Evolutionary conservation across 64 coral and sea anemone species (phyloP).

Genomic region (Hydrozoanthus tunicans): DNA sequence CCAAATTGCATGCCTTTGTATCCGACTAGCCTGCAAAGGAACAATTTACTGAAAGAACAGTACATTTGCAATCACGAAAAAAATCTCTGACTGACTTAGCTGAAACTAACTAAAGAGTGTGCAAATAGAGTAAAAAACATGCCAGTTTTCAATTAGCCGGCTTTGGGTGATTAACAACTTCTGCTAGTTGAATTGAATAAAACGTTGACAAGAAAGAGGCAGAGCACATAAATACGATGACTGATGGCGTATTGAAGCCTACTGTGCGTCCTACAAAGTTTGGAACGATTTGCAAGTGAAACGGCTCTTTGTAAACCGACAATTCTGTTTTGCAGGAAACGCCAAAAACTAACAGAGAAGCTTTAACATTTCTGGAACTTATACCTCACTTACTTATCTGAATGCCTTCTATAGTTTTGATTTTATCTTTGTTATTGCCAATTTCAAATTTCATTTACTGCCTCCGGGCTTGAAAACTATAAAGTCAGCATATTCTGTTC

Average conservation of each 20-base stretch:
- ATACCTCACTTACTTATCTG: not conserved
- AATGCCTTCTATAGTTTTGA: constrained; percentile 12
- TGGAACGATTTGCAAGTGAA: too few relatives aligned
- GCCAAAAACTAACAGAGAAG: too few relatives aligned
- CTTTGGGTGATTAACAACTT: not conserved
- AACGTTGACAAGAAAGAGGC: constrained; percentile 8
- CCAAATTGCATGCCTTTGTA: not conserved
- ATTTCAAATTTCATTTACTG: not conserved
- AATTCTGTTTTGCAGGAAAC: not conserved
- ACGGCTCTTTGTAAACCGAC: not conserved
- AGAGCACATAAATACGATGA: constrained; percentile 18
- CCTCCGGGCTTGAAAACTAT: not conserved
- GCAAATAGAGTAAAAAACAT: not conserved
- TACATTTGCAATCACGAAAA: not conserved
- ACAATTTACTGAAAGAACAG: constrained; percentile 2
- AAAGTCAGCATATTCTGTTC: not conserved
- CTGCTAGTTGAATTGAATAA: not conserved
- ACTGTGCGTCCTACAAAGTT: too few relatives aligned
- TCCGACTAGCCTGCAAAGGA: not conserved
- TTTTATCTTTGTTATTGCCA: constrained; percentile 30
- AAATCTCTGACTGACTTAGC: not conserved
- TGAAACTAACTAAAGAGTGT: not conserved
- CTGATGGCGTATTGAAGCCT: not conserved
- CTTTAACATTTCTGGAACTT: not conserved
- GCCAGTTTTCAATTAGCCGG: not conserved